phyloP scores from a whole-genome alignment of 2,797 vertebrate species.

The Halcyon badia region DNA sequence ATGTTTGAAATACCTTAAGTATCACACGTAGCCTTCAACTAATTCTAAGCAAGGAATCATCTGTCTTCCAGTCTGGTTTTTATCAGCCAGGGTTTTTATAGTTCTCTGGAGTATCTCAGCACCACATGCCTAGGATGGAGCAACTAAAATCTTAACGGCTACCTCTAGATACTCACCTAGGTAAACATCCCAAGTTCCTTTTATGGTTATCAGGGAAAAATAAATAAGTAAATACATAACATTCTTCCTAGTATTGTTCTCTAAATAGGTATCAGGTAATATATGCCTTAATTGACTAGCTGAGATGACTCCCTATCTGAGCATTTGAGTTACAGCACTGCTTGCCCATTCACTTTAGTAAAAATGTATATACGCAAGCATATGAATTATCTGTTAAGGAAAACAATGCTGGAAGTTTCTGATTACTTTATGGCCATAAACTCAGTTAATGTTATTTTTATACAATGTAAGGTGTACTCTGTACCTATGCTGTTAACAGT shows the following conservation, averaged over 20 bases:
- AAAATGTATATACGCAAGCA: neutral
- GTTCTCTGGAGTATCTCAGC: neutral
- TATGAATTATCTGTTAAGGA: neutral
- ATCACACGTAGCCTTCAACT: neutral
- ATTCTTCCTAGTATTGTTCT: neutral
- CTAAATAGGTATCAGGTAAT: neutral
- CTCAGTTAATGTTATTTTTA: neutral
- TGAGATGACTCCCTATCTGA: neutral
- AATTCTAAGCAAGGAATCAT: neutral
- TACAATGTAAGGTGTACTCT: neutral
- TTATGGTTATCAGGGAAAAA: neutral
- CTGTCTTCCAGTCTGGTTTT: neutral
- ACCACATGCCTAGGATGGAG: neutral
- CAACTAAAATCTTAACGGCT: neutral
- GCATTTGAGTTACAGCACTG: neutral
- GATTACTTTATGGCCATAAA: neutral
- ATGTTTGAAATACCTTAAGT: neutral
- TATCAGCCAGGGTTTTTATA: neutral
- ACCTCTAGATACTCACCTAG: neutral
- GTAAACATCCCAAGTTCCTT: neutral
- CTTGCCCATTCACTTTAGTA: neutral
- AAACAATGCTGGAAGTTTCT: neutral
- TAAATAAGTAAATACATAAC: neutral
- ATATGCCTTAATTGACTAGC: neutral
- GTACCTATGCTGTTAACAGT: neutral